Percentiles rank a stretch among this genome's conserved stretches.
Conservation (phyloP, 1,140 invertebrate species). For the Nymphalis io region DNA sequence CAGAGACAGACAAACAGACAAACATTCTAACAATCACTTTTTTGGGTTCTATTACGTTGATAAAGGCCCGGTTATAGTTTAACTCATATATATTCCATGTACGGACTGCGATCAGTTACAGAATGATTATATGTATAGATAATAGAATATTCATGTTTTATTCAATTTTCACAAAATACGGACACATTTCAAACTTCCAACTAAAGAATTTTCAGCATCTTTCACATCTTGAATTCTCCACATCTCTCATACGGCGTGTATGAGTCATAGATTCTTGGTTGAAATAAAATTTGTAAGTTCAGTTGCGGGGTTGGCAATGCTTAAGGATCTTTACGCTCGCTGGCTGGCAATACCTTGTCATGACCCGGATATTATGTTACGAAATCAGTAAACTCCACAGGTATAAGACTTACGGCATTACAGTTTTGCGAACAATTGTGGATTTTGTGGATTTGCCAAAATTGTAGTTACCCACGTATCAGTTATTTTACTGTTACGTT, state of each 20-base stretch:
- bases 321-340: slow-evolving; percentile 27
- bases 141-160: neutral
- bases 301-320: slow-evolving; percentile 22
- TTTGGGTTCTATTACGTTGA: too few species aligned
- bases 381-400: slow-evolving; percentile 27
- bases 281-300: slow-evolving; percentile 36
- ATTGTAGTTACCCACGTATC: too few species aligned
- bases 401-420: slow-evolving; percentile 3
- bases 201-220: slow-evolving; percentile 1
- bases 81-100: too few species aligned
- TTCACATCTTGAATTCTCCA: slow-evolving; percentile 6
- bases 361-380: slow-evolving; percentile 7
- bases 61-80: too few species aligned
- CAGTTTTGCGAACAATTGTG: neutral
- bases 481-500: too few species aligned
- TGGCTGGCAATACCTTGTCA: slow-evolving; percentile 18
- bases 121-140: neutral
- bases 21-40: too few species aligned
- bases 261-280: slow-evolving; percentile 8
- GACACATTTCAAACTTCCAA: slow-evolving; percentile 1
- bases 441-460: too few species aligned
- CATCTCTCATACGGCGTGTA: slow-evolving; percentile 3
- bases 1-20: too few species aligned
- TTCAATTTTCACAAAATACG: slow-evolving; percentile 3
- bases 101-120: too few species aligned